phyloP scores from a whole-genome alignment of 2,797 vertebrate species.

The Sibirionetta formosa region DNA sequence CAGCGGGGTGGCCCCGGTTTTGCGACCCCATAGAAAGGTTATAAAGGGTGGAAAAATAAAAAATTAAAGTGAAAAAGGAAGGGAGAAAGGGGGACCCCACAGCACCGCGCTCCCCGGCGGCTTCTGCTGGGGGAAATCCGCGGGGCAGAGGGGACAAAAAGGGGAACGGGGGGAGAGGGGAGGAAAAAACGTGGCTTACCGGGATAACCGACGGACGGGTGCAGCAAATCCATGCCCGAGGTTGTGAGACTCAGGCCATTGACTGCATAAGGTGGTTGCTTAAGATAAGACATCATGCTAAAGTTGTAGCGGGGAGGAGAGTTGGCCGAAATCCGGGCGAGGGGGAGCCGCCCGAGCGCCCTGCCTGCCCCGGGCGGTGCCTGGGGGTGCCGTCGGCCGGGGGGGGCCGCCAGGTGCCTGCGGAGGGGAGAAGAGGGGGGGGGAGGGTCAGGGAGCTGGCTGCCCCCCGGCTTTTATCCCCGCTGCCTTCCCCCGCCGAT shows the following conservation, averaged over 20 bases:
- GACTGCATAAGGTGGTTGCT: slow-evolving; percentile 99
- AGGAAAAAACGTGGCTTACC: slow-evolving; percentile 84
- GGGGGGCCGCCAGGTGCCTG: slow-evolving; percentile 25
- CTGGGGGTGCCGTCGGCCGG: slow-evolving; percentile 37
- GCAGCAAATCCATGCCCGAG: slow-evolving; percentile 97
- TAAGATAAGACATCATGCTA: slow-evolving; percentile 99
- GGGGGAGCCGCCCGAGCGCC: slow-evolving; percentile 56
- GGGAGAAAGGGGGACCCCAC: background rate
- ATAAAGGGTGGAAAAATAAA: background rate
- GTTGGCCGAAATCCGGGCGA: slow-evolving; percentile 63
- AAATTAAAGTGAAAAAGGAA: background rate
- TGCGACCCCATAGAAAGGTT: background rate
- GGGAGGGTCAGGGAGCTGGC: slow-evolving; percentile 58
- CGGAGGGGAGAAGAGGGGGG: background rate
- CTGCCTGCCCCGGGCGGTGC: slow-evolving; percentile 62
- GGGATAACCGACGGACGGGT: slow-evolving; percentile 97
- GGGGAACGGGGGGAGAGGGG: background rate
- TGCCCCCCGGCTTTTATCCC: slow-evolving; percentile 36
- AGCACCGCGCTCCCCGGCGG: background rate
- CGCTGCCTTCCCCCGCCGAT: slow-evolving; percentile 46
- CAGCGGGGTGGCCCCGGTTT: background rate
- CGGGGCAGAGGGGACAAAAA: rapidly evolving
- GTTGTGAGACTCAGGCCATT: slow-evolving; percentile 98
- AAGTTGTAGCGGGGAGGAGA: slow-evolving; percentile 86
- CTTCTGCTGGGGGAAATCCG: background rate